Percentiles rank a stretch among this genome's conserved stretches.
phyloP scores from a whole-genome alignment of 2,888 invertebrate species.

The Zootermopsis nevadensis region DNA sequence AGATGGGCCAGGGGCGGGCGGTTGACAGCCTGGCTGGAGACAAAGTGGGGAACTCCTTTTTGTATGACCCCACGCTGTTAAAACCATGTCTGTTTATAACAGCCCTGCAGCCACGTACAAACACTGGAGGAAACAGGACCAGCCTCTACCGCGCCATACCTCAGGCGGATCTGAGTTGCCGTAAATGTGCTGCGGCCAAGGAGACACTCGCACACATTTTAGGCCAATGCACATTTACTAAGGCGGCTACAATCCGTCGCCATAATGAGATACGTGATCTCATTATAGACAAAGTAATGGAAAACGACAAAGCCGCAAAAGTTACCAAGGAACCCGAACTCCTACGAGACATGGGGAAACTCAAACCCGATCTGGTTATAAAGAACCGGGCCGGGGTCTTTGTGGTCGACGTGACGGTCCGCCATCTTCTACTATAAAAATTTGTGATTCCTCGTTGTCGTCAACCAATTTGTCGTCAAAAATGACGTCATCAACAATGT shows the following conservation, averaged over 20 bases:
- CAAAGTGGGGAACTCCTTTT: constrained; percentile 54
- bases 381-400: constrained; percentile 54
- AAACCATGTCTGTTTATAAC: constrained; percentile 56
- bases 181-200: constrained; percentile 55
- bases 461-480: too few species aligned
- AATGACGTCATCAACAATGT: too few species aligned
- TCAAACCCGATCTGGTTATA: constrained; percentile 58
- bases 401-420: constrained; percentile 57
- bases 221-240: constrained; percentile 51
- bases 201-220: constrained; percentile 59
- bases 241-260: too few species aligned
- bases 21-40: constrained; percentile 46
- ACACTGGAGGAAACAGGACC: constrained; percentile 54
- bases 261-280: constrained; percentile 42
- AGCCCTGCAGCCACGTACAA: constrained; percentile 57
- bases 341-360: constrained; percentile 51
- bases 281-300: neutral
- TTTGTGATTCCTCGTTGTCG: too few species aligned
- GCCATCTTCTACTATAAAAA: too few species aligned
- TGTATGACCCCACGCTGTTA: constrained; percentile 54
- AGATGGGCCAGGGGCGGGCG: neutral
- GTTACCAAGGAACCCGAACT: neutral
- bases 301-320: neutral
- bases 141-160: neutral
- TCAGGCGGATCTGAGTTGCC: constrained; percentile 52